Conservation (phyloP, 2,797 vertebrate species). For the Champsocephalus gunnari region DNA sequence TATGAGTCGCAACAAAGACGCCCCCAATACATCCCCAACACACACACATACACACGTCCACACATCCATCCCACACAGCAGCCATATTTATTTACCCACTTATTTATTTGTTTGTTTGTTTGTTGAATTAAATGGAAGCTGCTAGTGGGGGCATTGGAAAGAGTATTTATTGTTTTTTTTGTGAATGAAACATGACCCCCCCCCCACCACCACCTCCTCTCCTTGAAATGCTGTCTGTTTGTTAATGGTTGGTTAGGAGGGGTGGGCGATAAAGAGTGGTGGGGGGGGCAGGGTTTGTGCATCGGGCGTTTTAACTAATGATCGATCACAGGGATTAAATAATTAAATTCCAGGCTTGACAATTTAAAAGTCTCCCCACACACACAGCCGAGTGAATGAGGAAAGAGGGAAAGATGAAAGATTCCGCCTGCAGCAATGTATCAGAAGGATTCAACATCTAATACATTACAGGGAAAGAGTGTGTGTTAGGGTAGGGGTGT, state of each 20-base stretch:
- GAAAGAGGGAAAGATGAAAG: slow-evolving; percentile 72
- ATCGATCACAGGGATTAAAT: slow-evolving; percentile 79
- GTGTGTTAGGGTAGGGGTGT: slow-evolving; percentile 9
- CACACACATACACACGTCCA: slow-evolving; percentile 28
- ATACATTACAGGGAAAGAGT: slow-evolving; percentile 52
- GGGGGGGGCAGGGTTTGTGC: slow-evolving; percentile 30
- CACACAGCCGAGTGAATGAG: slow-evolving; percentile 60
- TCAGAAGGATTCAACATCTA: slow-evolving; percentile 69
- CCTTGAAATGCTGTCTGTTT: slow-evolving; percentile 59
- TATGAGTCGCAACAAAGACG: slow-evolving; percentile 84
- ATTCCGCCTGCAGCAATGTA: slow-evolving; percentile 67
- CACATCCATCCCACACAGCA: slow-evolving; percentile 51
- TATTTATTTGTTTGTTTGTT: slow-evolving; percentile 81
- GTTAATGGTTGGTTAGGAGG: slow-evolving; percentile 56
- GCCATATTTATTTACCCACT: slow-evolving; percentile 74
- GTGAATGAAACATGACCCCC: slow-evolving; percentile 67
- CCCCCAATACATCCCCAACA: slow-evolving; percentile 75
- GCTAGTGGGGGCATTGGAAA: slow-evolving; percentile 54
- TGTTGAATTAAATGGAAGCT: slow-evolving; percentile 77
- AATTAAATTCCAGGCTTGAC: slow-evolving; percentile 79
- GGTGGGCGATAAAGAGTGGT: slow-evolving; percentile 11
- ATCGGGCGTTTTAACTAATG: slow-evolving; percentile 75
- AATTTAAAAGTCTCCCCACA: slow-evolving; percentile 78
- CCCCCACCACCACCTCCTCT: background rate
- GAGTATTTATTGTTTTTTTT: slow-evolving; percentile 67